phyloP scores from a whole-genome alignment of 2,113 vertebrate species.

The Poeciliopsis turrubarensis region DNA sequence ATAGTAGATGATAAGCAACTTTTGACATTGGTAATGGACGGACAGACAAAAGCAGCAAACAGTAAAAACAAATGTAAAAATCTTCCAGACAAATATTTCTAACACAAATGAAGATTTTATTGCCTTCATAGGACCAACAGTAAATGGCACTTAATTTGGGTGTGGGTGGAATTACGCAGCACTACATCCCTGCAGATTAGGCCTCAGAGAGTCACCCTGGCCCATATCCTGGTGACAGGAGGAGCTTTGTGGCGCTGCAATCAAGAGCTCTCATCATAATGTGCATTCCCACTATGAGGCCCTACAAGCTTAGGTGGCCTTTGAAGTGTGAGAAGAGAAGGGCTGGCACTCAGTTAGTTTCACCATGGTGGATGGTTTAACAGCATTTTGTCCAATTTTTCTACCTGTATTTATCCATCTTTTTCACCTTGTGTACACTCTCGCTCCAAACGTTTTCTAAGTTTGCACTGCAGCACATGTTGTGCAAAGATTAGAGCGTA shows the following conservation, averaged over 20 bases:
- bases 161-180: constrained; percentile 43
- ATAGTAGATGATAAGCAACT: not conserved
- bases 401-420: constrained; percentile 10
- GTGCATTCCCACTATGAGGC: constrained; percentile 57
- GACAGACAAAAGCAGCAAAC: not conserved
- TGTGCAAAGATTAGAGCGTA: constrained; percentile 55
- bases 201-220: constrained; percentile 59
- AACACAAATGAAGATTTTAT: constrained; percentile 1
- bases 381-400: constrained; percentile 14
- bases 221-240: constrained; percentile 62
- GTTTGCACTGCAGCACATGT: constrained; percentile 42
- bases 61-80: not conserved
- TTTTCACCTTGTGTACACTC: constrained; percentile 4
- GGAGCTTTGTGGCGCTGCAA: constrained; percentile 65
- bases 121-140: constrained; percentile 43
- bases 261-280: constrained; percentile 68
- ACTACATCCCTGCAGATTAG: constrained; percentile 58
- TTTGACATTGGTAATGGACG: not conserved
- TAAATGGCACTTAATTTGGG: constrained; percentile 41
- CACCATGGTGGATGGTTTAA: constrained; percentile 33
- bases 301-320: constrained; percentile 61
- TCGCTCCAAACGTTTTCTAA: constrained; percentile 16
- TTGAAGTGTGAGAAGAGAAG: constrained; percentile 71
- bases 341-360: constrained; percentile 48
- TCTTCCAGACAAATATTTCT: constrained; percentile 5